phyloP scores from a whole-genome alignment of 2,888 invertebrate species.

The Eremobia ochroleuca region DNA sequence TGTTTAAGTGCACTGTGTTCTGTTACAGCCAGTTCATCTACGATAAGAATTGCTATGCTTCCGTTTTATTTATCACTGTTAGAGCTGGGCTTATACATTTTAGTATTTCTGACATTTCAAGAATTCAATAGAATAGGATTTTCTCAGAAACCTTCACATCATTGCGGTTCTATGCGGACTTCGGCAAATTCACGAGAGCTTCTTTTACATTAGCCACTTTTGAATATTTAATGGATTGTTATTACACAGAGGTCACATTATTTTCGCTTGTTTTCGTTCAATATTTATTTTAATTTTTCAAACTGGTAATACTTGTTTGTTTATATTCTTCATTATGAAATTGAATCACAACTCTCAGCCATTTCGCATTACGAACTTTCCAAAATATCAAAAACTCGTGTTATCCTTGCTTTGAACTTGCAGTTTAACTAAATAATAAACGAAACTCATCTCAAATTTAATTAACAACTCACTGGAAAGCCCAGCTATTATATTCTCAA shows the following conservation, averaged over 20 bases:
- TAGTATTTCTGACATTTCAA: constrained; percentile 5
- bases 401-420: constrained; percentile 26
- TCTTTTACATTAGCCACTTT: not conserved
- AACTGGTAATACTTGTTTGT: constrained; percentile 19
- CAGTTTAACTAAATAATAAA: constrained; percentile 32
- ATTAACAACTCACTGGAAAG: constrained; percentile 34
- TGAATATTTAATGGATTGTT: not conserved
- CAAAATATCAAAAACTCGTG: constrained; percentile 25
- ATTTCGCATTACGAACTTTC: constrained; percentile 14
- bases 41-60: constrained; percentile 34
- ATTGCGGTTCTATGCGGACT: not conserved
- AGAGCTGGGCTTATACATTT: not conserved
- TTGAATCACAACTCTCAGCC: constrained; percentile 17
- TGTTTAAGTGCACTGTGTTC: constrained; percentile 43
- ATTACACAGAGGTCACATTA: not conserved
- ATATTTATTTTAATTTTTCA: not conserved
- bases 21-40: constrained; percentile 26
- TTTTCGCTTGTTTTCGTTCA: not conserved
- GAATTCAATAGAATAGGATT: not conserved
- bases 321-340: constrained; percentile 32
- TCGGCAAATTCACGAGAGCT: not conserved
- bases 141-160: not conserved
- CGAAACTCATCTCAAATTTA: constrained; percentile 42
- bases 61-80: constrained; percentile 20
- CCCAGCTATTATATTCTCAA: constrained; percentile 32